Evolutionary conservation across 2,888 invertebrate species (phyloP).

Genomic region (Tenthredo livida): DNA sequence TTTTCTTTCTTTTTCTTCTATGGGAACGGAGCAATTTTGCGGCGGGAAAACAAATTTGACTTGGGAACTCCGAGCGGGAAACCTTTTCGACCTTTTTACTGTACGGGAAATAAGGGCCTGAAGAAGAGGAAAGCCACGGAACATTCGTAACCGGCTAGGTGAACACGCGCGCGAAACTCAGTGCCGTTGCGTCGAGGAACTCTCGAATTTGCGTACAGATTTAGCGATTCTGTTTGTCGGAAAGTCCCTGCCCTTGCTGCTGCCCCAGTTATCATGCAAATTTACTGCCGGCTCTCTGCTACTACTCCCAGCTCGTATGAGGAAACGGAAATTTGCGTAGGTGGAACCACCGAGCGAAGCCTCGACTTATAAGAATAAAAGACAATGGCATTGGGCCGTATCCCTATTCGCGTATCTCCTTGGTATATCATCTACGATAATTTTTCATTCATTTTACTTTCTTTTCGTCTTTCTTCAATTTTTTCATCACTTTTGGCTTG

Average conservation of each 20-base stretch:
- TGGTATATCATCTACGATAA: not conserved
- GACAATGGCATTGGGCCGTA: conserved; percentile 21
- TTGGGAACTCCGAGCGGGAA: conserved; percentile 5
- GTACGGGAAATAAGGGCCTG: not conserved
- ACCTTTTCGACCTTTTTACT: conserved; percentile 32
- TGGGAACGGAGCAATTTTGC: conserved; percentile 17
- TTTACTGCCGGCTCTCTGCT: conserved; percentile 19
- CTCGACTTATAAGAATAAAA: conserved; percentile 32
- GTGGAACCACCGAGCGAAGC: conserved; percentile 28
- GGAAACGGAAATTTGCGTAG: conserved; percentile 46
- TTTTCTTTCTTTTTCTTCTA: not conserved
- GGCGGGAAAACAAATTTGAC: conserved; percentile 22
- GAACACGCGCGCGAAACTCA: conserved; percentile 23
- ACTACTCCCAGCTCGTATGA: conserved; percentile 31
- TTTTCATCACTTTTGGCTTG: not conserved
- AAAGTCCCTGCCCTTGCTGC: conserved; percentile 29
- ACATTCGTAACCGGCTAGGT: not conserved
- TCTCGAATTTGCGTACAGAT: conserved; percentile 51
- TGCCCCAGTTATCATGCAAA: conserved; percentile 52
- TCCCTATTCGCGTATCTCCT: not conserved
- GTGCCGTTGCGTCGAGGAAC: conserved; percentile 18
- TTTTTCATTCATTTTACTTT: conserved; percentile 11
- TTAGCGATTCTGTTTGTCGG: conserved; percentile 53
- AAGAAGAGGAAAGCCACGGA: conserved; percentile 22
- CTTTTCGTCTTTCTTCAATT: not conserved